phyloP scores from a whole-genome alignment of 2,113 vertebrate genomes.

The Brevimyrus niger region DNA sequence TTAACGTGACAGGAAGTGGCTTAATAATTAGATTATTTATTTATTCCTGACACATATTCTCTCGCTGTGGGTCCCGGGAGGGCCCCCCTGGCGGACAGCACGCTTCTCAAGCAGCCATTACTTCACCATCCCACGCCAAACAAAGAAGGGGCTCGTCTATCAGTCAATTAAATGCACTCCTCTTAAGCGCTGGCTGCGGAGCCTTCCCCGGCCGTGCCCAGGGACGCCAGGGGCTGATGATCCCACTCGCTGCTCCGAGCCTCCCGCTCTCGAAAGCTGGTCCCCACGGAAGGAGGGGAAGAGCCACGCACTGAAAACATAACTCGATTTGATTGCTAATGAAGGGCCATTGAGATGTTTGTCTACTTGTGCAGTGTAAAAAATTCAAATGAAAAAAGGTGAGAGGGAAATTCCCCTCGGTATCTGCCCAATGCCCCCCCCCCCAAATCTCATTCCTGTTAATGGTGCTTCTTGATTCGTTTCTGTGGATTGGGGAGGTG shows the following conservation, averaged over 20 bases:
- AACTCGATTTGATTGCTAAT: constrained; percentile 87
- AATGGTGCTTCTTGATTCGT: not conserved
- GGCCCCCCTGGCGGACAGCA: constrained; percentile 71
- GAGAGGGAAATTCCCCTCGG: not conserved
- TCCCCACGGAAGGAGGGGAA: constrained; percentile 71
- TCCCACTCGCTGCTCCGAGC: constrained; percentile 75
- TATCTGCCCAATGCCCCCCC: not conserved
- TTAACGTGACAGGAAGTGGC: constrained; percentile 89
- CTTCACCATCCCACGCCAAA: constrained; percentile 76
- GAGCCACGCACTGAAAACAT: constrained; percentile 82
- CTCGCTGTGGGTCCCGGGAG: constrained; percentile 78
- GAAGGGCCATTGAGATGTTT: constrained; percentile 82
- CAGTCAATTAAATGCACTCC: constrained; percentile 85
- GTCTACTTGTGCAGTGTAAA: constrained; percentile 67
- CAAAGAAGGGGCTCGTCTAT: constrained; percentile 83
- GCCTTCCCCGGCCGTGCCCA: constrained; percentile 71
- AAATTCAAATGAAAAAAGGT: constrained; percentile 5
- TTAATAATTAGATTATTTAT: constrained; percentile 93
- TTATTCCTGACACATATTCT: constrained; percentile 93
- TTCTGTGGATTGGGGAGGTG: not conserved
- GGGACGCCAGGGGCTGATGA: constrained; percentile 71
- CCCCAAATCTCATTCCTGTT: not conserved
- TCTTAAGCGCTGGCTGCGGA: constrained; percentile 69
- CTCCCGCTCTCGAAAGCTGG: constrained; percentile 70
- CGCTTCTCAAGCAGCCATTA: constrained; percentile 84